Percentiles rank a stretch among this genome's conserved stretches.
These are phyloP conservation scores for Lepidocyrtoides sp. DNA, from an alignment of 2,888 invertebrate species.

Conservation along the genomic window DNA sequence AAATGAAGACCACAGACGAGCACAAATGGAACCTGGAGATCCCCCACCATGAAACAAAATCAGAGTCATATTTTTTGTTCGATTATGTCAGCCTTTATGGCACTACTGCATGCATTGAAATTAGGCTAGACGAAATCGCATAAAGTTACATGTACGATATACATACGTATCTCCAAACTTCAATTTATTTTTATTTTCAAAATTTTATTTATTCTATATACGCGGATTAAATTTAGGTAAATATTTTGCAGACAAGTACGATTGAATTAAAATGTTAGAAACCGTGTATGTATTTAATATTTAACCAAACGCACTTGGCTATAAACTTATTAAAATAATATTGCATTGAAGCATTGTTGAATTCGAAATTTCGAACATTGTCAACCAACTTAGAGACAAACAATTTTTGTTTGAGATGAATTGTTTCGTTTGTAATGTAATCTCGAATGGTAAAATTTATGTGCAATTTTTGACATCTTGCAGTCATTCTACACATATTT, in stretches of 20 bases:
- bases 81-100: too few relatives aligned
- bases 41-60: constrained; percentile 54
- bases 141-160: too few relatives aligned
- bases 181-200: too few relatives aligned
- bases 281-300: background rate
- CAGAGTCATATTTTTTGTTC: background rate
- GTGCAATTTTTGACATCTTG: constrained; percentile 58
- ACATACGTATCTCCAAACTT: too few relatives aligned
- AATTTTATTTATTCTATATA: too few relatives aligned
- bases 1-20: constrained; percentile 18
- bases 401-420: background rate
- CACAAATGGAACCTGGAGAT: constrained; percentile 1
- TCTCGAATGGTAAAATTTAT: constrained; percentile 70
- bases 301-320: background rate
- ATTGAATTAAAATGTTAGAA: too few relatives aligned
- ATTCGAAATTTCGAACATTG: constrained; percentile 12
- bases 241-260: too few relatives aligned
- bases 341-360: constrained; percentile 79
- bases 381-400: background rate
- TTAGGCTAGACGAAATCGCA: too few relatives aligned
- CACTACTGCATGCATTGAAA: too few relatives aligned
- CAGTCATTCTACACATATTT: constrained; percentile 64
- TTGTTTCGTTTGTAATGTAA: constrained; percentile 39
- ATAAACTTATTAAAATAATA: constrained; percentile 2
- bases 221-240: too few relatives aligned